These are phyloP conservation scores for Zaprionus lachaisei DNA, from an alignment of 1,140 invertebrate genomes.

Conservation along the genomic window DNA sequence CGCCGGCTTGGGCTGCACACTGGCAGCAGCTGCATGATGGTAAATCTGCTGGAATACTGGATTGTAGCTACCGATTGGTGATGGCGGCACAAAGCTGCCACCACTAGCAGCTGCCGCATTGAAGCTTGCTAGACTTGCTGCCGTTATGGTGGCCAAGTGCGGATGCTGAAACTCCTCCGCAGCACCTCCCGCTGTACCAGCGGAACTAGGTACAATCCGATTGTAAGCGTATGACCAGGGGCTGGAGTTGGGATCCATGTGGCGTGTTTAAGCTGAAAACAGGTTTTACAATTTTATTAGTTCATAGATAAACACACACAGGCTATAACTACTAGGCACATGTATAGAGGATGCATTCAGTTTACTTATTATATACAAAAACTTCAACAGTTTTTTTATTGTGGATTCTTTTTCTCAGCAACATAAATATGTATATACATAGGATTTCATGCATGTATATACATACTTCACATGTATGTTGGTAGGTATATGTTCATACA, in stretches of 20 bases:
- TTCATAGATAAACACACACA: constrained; percentile 1
- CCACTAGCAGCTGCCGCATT: constrained; percentile 80
- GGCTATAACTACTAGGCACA: background rate
- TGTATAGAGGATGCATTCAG: background rate
- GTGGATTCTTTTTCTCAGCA: constrained; percentile 34
- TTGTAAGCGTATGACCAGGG: constrained; percentile 84
- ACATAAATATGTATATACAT: constrained; percentile 14
- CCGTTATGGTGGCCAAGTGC: constrained; percentile 75
- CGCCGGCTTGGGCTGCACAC: constrained; percentile 80
- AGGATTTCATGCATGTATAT: constrained; percentile 6
- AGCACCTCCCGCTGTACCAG: constrained; percentile 68
- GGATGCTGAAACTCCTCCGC: constrained; percentile 82
- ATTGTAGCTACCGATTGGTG: constrained; percentile 82
- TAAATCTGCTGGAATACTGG: constrained; percentile 84
- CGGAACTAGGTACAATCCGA: constrained; percentile 76
- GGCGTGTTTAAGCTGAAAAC: constrained; percentile 47
- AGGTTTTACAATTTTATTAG: constrained; percentile 26
- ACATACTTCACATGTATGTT: constrained; percentile 31
- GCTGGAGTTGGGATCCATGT: constrained; percentile 82
- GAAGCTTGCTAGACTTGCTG: constrained; percentile 77
- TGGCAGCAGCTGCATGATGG: constrained; percentile 81
- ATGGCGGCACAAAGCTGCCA: constrained; percentile 80
- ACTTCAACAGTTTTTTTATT: constrained; percentile 30
- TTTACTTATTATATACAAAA: background rate
- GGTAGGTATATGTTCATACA: constrained; percentile 50